Evolutionary conservation across 2,797 vertebrate species (phyloP), one percentile per base, ranked within the genome.

Genomic region (Rhadinocentrus ornatus): DNA sequence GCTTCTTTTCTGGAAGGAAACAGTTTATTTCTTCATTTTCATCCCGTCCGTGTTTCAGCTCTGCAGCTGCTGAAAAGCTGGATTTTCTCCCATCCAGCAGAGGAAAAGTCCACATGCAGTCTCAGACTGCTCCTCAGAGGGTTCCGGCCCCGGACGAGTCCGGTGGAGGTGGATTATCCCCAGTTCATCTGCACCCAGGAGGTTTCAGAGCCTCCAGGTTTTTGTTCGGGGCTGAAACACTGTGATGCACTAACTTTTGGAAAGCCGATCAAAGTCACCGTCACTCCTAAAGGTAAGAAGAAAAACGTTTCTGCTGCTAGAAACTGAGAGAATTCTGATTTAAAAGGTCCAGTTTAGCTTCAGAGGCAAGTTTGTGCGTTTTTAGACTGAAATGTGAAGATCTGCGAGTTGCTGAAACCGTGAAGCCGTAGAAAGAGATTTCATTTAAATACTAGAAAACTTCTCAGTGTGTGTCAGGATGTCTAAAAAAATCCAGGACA

Each of bases 211-310:
- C 22, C 27, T 2, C 0, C 15, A 53, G 82, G 86, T 90, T 92
- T 83, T 88, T 90, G 88, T 86, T 72, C 0, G n/a, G 60, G 48
- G 50, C n/a, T 46, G 59, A 71, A 69, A 2, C 75, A 80, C 82
- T 44, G 91, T 91, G 91, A 20, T 18, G 8, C 0, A 20, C 4
- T 89, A 6, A 41, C 2, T 0, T 91, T 91, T 10, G 88, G 81
- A 0, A 0, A 18, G 0, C 6, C 62, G 4, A 89, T 89, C 69
- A 0, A 0, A 0, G 61, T 92, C 46, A 89, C 66, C 0, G 73
- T 93, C 8, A 0, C 0, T 0, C 6, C 75, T 20, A 26, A 2
- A 58, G 84, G 91, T 92, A 89, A 92, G 87, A 72, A 81, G 78
- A 86, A 80, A 37, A 20, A 6, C 0, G 16, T 35, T 27, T 48